Percentiles rank a stretch among this genome's conserved stretches.
These are phyloP conservation scores for Zoanthus sociatus DNA, from an alignment of 92 coral and sea anemone species.

Conservation along the genomic window DNA sequence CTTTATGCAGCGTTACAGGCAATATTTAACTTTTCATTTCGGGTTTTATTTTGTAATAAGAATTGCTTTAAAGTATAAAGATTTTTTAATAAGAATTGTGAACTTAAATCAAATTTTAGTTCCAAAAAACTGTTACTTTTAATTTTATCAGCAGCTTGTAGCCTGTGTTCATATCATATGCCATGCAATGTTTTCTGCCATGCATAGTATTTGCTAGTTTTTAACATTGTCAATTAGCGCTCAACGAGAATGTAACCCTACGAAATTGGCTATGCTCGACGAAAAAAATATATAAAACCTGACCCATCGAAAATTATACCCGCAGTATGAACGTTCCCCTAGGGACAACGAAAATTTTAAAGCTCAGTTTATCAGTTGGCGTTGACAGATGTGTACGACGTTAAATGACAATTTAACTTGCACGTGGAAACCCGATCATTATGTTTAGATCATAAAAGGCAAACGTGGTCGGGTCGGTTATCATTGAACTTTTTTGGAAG, in stretches of 20 bases:
- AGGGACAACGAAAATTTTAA: not conserved
- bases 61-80: not conserved
- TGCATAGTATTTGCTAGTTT: not conserved
- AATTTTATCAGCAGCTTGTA: not conserved
- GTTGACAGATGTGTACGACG: too few relatives aligned
- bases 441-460: too few relatives aligned
- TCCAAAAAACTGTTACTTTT: not conserved
- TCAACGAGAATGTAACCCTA: not conserved
- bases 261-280: not conserved
- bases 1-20: not conserved
- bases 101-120: not conserved
- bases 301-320: conserved; percentile 2
- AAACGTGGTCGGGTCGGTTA: not conserved
- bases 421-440: too few relatives aligned
- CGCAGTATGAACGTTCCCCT: not conserved
- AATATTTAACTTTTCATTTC: not conserved
- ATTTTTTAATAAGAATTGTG: not conserved
- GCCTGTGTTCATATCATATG: not conserved
- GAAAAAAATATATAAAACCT: not conserved
- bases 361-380: too few relatives aligned
- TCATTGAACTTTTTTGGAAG: not conserved
- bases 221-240: not conserved
- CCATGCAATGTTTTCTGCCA: not conserved
- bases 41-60: not conserved
- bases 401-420: too few relatives aligned